A percentile compares a stretch with the other conserved stretches of the same genome.
phyloP scores from a whole-genome alignment of 2,113 vertebrate genomes.

The Chelonoidis abingdonii region DNA sequence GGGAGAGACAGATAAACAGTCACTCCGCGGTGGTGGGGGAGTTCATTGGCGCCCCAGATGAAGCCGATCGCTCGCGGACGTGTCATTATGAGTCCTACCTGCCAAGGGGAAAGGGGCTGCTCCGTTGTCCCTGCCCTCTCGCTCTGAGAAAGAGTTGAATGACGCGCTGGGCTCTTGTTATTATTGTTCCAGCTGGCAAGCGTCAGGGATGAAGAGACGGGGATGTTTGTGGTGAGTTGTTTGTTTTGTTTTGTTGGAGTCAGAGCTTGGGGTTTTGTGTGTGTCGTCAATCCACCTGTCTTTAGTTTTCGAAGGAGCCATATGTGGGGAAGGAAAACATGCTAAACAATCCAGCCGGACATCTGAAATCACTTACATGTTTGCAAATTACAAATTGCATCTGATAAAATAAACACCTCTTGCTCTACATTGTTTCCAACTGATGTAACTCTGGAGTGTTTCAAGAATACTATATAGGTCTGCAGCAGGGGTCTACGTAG shows the following conservation, averaged over 20 bases:
- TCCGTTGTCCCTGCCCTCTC: background rate
- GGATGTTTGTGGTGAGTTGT: slow-evolving; percentile 64
- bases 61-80: background rate
- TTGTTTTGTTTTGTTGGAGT: slow-evolving; percentile 40
- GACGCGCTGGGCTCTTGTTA: background rate
- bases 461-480: background rate
- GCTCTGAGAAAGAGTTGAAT: background rate
- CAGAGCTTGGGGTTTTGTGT: slow-evolving; percentile 30
- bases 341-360: background rate
- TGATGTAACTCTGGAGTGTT: background rate
- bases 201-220: slow-evolving; percentile 38
- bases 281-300: slow-evolving; percentile 60
- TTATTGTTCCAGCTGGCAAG: slow-evolving; percentile 4
- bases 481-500: background rate
- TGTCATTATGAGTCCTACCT: background rate
- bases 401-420: background rate
- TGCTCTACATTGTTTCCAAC: background rate
- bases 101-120: background rate
- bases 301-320: background rate
- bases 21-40: background rate
- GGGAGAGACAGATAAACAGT: fast-evolving
- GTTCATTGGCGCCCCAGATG: background rate
- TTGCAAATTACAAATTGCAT: background rate
- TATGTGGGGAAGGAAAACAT: background rate
- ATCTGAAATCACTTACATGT: background rate